phyloP scores from a whole-genome alignment of 2,797 vertebrate genomes.

The Sphaeramia orbicularis region DNA sequence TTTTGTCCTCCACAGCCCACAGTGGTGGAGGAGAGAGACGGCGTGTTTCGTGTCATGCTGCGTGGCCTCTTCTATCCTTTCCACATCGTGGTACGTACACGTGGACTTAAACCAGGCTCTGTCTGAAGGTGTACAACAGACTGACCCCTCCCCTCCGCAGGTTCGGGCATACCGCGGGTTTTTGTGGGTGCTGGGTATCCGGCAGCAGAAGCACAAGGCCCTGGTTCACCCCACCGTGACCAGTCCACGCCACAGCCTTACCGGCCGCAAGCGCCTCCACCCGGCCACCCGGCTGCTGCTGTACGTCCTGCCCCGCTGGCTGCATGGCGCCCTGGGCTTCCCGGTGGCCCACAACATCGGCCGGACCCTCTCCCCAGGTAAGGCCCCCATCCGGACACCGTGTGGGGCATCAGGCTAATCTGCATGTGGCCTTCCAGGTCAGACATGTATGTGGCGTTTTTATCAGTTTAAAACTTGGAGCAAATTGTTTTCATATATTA shows the following conservation, averaged over 20 bases:
- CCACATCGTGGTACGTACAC: conserved; percentile 74
- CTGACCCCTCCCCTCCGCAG: conserved; percentile 47
- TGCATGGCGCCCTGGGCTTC: conserved; percentile 82
- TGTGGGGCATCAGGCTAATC: too few species aligned
- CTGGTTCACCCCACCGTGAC: background rate
- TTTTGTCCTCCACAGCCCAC: conserved; percentile 53
- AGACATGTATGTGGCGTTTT: too few species aligned
- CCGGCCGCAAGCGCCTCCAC: conserved; percentile 79
- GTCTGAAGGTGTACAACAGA: too few species aligned
- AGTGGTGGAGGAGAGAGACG: conserved; percentile 54
- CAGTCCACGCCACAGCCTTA: conserved; percentile 62
- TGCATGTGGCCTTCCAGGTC: too few species aligned
- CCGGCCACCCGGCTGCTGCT: conserved; percentile 78
- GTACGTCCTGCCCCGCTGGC: conserved; percentile 75
- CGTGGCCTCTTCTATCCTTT: conserved; percentile 83
- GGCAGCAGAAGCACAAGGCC: conserved; percentile 17
- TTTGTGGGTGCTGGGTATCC: conserved; percentile 77
- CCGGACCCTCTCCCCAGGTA: conserved; percentile 80
- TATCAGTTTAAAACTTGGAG: too few species aligned
- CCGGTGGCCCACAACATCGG: conserved; percentile 79
- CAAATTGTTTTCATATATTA: too few species aligned
- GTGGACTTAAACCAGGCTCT: accelerated
- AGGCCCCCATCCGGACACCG: background rate
- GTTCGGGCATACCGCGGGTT: conserved; percentile 70
- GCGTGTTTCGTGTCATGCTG: conserved; percentile 63